Evolutionary conservation across 2,888 invertebrate species (phyloP).

Genomic region (Lasiommata megera): DNA sequence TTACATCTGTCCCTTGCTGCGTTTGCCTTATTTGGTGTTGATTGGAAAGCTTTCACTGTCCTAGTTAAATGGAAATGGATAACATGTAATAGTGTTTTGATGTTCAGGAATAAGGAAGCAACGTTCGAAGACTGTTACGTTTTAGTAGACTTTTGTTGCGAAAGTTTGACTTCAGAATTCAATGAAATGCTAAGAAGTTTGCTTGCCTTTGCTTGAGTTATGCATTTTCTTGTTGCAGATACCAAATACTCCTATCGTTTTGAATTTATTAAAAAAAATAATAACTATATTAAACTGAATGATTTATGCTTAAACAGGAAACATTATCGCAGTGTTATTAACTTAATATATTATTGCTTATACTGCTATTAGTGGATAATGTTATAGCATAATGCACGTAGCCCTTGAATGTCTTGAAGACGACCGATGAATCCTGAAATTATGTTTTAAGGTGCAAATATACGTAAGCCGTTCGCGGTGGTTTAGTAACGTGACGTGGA

Average conservation of each 20-base stretch:
- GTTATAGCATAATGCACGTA: neutral
- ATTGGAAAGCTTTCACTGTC: constrained; percentile 52
- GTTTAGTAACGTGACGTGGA: too few relatives aligned
- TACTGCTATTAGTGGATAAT: neutral
- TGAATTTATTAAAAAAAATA: neutral
- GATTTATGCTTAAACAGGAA: neutral
- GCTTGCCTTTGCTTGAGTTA: neutral
- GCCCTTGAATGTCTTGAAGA: too few relatives aligned
- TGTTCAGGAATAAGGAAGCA: constrained; percentile 30
- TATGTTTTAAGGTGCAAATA: too few relatives aligned
- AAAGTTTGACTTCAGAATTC: constrained; percentile 3
- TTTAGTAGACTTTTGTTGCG: constrained; percentile 17
- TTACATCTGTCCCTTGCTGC: constrained; percentile 48
- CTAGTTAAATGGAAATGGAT: constrained; percentile 29
- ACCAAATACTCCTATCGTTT: neutral
- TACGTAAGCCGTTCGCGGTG: too few relatives aligned
- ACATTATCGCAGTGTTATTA: neutral
- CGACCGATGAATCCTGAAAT: too few relatives aligned
- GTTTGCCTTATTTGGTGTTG: constrained; percentile 49
- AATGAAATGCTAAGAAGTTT: neutral
- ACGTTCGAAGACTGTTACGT: constrained; percentile 19
- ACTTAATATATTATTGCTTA: constrained; percentile 1
- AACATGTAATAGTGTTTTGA: constrained; percentile 21
- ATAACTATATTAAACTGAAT: neutral
- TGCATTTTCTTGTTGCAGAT: neutral